Evolutionary conservation across 2,113 vertebrate species (phyloP), one percentile per base, ranked within the genome.

Genomic region (Psilopsiagon aurifrons): DNA sequence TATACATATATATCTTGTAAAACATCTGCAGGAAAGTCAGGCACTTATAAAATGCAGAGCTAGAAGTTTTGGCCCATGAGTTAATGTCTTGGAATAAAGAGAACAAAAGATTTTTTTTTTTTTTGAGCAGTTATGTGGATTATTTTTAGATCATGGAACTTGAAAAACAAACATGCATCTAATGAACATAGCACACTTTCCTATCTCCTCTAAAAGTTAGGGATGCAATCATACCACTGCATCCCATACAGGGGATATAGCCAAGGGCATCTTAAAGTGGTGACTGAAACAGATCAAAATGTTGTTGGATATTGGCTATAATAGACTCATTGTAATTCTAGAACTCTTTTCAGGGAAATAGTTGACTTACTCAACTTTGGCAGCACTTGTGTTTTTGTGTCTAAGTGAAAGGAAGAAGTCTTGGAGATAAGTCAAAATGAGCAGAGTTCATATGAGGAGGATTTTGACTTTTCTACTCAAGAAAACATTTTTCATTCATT

Each of bases 51-150:
- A 92, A 49, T 44, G 9, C 33, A 86, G 73, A 54, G 17, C 51
- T 70, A 46, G 31, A 51, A 35, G 25, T 59, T 70, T 88, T 68
- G 46, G 14, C 19, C 7, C 0, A 0, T 46, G 63, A 63, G 2
- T 49, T 91, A 52, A 52, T 51, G 14, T 49, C 9, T 51, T 11
- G 4, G 7, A 73, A 35, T 47, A 27, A 67, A 68, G 41, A 80
- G 28, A 80, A 47, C 4, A 83, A 63, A 83, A 67, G 3, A 11
- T 51, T 51, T 44, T 57, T 13, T 7, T 57, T 13, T 7, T 49
- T 86, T 82, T 52, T 66, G 13, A 47, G 37, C 20, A 75, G 6
- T 84, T 79, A 8, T 1, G 2, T 55, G n/a, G 13, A 19, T 70
- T 62, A 27, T 67, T 66, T 63, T 70, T 74, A 12, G 27, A 27